A percentile compares a stretch with the other conserved stretches of the same genome.
Evolutionary conservation across 2,888 invertebrate species (phyloP).

Genomic region (Sminthurides aquaticus): DNA sequence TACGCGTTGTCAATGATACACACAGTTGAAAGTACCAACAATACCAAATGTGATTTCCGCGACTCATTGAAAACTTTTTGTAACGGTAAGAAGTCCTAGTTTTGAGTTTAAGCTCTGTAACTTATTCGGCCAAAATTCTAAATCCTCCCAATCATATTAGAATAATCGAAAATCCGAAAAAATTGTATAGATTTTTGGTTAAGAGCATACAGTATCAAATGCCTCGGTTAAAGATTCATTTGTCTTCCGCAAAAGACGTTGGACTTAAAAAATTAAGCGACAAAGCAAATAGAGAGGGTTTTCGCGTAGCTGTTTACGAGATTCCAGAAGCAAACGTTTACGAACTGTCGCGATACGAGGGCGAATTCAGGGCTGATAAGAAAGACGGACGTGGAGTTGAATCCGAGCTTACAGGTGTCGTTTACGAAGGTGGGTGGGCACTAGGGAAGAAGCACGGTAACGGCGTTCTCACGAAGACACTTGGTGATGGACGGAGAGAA

Average conservation of each 20-base stretch:
- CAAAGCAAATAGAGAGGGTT: slow-evolving; percentile 33
- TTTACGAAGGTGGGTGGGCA: slow-evolving; percentile 58
- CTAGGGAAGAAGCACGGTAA: slow-evolving; percentile 51
- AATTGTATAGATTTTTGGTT: too few relatives aligned
- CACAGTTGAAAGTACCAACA: too few relatives aligned
- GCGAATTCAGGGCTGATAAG: slow-evolving; percentile 35
- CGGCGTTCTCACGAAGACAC: slow-evolving; percentile 47
- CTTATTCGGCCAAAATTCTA: too few relatives aligned
- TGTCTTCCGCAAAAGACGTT: neutral
- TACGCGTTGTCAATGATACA: too few relatives aligned
- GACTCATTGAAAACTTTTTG: too few relatives aligned
- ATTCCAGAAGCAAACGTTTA: neutral
- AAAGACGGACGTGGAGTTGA: slow-evolving; percentile 38
- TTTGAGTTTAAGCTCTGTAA: too few relatives aligned
- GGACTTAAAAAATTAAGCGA: neutral
- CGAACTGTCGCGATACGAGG: slow-evolving; percentile 23
- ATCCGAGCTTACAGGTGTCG: slow-evolving; percentile 51
- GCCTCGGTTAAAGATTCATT: neutral
- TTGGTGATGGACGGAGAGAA: slow-evolving; percentile 20
- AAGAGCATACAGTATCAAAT: neutral
- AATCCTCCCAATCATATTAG: too few relatives aligned
- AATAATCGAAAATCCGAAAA: too few relatives aligned
- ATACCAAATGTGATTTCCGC: too few relatives aligned
- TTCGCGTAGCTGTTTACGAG: slow-evolving; percentile 36
- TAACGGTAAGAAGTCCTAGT: too few relatives aligned